These are phyloP conservation scores for Lepidocolaptes lacrymiger DNA, from an alignment of 2,797 vertebrate genomes.

Conservation along the genomic window DNA sequence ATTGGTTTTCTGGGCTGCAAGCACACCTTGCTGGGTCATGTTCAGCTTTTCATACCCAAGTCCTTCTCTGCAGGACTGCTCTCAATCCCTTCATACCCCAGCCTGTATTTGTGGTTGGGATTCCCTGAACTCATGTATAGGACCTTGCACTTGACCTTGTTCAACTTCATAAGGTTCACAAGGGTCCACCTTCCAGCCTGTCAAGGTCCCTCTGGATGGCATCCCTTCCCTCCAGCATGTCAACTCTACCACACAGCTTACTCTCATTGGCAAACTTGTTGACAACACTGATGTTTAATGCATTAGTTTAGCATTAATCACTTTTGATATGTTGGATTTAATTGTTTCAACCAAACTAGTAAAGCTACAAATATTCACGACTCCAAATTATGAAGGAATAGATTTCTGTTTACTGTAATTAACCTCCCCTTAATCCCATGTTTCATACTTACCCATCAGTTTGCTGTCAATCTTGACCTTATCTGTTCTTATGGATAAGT, in stretches of 20 bases:
- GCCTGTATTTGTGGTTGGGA: background rate
- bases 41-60: background rate
- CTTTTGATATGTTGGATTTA: background rate
- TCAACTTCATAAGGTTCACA: background rate
- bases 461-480: slow-evolving; percentile 92
- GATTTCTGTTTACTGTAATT: background rate
- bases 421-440: background rate
- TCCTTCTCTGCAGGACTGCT: background rate
- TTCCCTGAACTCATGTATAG: background rate
- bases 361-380: background rate
- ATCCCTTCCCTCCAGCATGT: background rate
- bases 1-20: background rate
- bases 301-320: background rate
- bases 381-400: background rate
- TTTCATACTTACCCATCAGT: slow-evolving; percentile 84
- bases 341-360: background rate
- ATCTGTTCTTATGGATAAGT: slow-evolving; percentile 87
- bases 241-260: background rate
- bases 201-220: background rate
- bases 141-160: background rate
- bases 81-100: background rate
- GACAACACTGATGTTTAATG: background rate
- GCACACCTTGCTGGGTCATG: background rate
- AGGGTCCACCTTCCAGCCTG: background rate
- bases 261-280: background rate